Evolutionary conservation across 2,797 vertebrate species (phyloP).

Genomic region (Chelon labrosus): DNA sequence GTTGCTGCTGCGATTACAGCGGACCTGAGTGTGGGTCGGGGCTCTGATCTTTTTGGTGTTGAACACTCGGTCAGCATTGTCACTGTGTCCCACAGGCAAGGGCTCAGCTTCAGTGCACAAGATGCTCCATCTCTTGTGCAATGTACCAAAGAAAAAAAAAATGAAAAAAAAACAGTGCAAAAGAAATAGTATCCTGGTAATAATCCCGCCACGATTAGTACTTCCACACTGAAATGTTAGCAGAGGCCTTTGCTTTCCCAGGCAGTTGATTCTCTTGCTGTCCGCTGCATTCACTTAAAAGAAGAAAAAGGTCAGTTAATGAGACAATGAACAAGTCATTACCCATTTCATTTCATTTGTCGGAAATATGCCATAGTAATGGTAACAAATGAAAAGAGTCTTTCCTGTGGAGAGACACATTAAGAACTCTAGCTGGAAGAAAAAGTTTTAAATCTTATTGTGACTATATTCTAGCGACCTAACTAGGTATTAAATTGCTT

Average conservation of each 20-base stretch:
- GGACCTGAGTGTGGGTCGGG: constrained; percentile 70
- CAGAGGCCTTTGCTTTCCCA: constrained; percentile 40
- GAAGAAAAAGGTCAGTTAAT: constrained; percentile 39
- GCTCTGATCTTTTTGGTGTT: constrained; percentile 82
- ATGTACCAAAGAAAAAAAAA: constrained; percentile 16
- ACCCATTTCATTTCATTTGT: constrained; percentile 26
- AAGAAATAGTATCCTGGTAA: constrained; percentile 13
- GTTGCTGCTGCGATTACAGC: constrained; percentile 61
- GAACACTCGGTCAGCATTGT: constrained; percentile 90
- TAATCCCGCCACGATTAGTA: constrained; percentile 69
- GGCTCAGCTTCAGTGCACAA: constrained; percentile 50
- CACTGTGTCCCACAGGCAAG: constrained; percentile 75
- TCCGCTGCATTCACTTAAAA: constrained; percentile 30
- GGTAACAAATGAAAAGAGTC: constrained; percentile 38
- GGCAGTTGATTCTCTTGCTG: constrained; percentile 29
- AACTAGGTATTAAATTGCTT: neutral
- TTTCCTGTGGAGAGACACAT: constrained; percentile 38
- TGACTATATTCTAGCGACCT: neutral
- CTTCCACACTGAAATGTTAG: constrained; percentile 53
- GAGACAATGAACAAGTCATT: constrained; percentile 13
- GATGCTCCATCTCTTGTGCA: constrained; percentile 45
- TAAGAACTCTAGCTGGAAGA: constrained; percentile 32
- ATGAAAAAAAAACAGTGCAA: constrained; percentile 9
- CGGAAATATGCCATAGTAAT: constrained; percentile 25
- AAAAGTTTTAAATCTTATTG: constrained; percentile 15